phyloP scores from a whole-genome alignment of 2,888 invertebrate genomes.

The Lycophotia porphyrea region DNA sequence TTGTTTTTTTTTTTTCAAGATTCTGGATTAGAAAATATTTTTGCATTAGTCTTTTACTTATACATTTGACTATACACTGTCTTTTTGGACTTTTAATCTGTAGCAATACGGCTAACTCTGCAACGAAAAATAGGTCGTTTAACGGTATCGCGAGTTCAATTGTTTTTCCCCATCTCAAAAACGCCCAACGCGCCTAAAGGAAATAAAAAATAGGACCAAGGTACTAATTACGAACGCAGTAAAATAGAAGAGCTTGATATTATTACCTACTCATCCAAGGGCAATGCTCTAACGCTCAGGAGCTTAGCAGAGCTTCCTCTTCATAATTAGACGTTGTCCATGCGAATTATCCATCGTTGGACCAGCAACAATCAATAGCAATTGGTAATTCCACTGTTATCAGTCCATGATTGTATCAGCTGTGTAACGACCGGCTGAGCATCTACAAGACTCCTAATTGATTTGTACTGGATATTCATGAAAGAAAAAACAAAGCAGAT shows the following conservation, averaged over 20 bases:
- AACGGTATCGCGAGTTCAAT: no score
- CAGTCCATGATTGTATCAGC: conserved; percentile 35
- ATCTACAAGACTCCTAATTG: conserved; percentile 15
- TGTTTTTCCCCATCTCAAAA: no score
- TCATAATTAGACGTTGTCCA: conserved; percentile 54
- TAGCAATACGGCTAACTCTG: no score
- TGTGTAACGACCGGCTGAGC: conserved; percentile 7
- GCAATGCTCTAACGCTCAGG: conserved; percentile 31
- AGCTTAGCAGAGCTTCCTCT: conserved; percentile 42
- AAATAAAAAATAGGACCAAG: background rate
- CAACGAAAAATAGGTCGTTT: no score
- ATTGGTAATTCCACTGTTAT: conserved; percentile 48
- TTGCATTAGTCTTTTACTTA: no score
- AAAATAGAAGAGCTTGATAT: conserved; percentile 13
- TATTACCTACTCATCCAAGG: conserved; percentile 11
- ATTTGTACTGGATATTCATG: conserved; percentile 4
- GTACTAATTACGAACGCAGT: background rate
- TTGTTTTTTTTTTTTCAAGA: no score
- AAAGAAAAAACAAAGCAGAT: background rate
- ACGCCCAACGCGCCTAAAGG: no score
- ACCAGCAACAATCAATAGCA: conserved; percentile 37
- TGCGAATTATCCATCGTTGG: conserved; percentile 61
- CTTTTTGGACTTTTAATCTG: no score
- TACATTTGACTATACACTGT: no score
- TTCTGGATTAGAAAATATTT: no score